phyloP scores from a whole-genome alignment of 2,113 vertebrate species.

The Seriola rivoliana region DNA sequence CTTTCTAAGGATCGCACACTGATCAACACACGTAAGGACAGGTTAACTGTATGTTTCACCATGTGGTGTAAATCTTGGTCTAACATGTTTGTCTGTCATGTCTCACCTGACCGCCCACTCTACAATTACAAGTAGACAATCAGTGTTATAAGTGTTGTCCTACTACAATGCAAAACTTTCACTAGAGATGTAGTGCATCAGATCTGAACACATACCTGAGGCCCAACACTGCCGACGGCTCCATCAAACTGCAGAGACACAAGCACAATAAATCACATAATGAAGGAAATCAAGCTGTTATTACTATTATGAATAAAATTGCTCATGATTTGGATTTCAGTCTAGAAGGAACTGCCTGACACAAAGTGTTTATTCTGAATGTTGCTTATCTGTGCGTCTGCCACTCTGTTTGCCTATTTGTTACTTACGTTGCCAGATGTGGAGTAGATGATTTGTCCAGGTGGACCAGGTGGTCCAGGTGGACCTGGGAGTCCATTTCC shows the following conservation, averaged over 20 bases:
- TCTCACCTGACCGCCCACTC: not conserved
- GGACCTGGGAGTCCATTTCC: slow-evolving; percentile 87
- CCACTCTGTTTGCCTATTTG: not conserved
- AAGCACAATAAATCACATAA: not conserved
- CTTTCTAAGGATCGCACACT: not conserved
- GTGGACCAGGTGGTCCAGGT: slow-evolving; percentile 91
- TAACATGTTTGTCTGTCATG: not conserved
- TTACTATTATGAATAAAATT: too few relatives aligned
- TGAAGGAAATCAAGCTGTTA: too few relatives aligned
- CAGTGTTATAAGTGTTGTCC: not conserved
- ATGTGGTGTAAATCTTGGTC: not conserved
- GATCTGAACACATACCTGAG: slow-evolving; percentile 67
- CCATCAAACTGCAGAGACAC: slow-evolving; percentile 63
- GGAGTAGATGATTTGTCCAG: slow-evolving; percentile 86
- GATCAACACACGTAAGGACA: not conserved
- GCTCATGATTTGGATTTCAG: not conserved
- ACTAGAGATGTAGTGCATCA: not conserved
- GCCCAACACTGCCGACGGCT: slow-evolving; percentile 46
- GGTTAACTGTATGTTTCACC: not conserved
- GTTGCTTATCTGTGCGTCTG: not conserved
- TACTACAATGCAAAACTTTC: not conserved
- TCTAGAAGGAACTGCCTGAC: not conserved
- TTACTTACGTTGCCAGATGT: slow-evolving; percentile 76
- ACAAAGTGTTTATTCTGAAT: not conserved
- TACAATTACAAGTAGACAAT: not conserved